Conservation (phyloP, 2,113 vertebrate species). For the Atlantisia rogersi region DNA sequence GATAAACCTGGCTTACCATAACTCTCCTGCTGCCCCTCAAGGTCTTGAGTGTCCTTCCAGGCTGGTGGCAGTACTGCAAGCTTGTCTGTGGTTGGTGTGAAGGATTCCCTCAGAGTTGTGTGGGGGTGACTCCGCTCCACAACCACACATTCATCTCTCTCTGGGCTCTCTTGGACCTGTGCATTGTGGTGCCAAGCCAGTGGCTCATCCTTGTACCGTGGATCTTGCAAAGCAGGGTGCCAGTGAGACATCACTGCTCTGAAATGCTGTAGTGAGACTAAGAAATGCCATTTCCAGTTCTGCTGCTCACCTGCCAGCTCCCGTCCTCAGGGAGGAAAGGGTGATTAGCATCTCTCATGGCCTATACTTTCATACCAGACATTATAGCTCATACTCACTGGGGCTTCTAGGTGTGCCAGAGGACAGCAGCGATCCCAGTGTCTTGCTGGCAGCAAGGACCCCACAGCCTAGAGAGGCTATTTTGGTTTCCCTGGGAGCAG, state of each 20-base stretch:
- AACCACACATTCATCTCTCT: not conserved
- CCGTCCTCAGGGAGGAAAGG: not conserved
- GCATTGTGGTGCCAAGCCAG: rapidly evolving
- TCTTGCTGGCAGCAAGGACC: not conserved
- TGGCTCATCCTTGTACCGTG: not conserved
- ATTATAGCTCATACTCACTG: rapidly evolving
- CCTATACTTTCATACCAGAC: not conserved
- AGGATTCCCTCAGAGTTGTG: not conserved
- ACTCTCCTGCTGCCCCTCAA: not conserved
- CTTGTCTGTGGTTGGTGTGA: not conserved
- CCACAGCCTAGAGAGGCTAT: not conserved
- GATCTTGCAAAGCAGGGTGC: not conserved
- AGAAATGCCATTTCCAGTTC: not conserved
- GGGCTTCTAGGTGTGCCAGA: not conserved
- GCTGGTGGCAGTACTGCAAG: not conserved
- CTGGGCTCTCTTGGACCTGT: not conserved
- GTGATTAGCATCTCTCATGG: not conserved
- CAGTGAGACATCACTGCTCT: not conserved
- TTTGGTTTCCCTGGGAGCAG: not conserved
- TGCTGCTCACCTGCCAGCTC: not conserved
- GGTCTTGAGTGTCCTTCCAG: not conserved
- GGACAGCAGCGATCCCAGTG: not conserved
- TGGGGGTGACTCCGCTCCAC: rapidly evolving
- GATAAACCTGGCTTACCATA: not conserved
- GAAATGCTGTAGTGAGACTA: not conserved